Evolutionary conservation across 2,888 invertebrate genomes (phyloP).

Genomic region (Monopis laevigella): DNA sequence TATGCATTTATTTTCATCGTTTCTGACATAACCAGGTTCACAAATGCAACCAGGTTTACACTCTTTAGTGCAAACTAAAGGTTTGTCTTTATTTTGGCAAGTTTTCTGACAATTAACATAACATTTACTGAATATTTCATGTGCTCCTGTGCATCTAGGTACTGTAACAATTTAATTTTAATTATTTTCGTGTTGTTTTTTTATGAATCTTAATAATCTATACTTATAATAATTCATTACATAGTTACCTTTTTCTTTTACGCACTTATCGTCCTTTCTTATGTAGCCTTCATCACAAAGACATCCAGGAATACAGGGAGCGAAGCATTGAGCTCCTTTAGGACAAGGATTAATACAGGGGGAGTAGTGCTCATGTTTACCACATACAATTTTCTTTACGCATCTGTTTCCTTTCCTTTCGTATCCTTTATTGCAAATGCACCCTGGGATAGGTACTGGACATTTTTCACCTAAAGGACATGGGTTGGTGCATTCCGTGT

Average conservation of each 20-base stretch:
- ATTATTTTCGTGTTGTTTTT: too few species aligned
- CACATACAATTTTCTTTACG: background rate
- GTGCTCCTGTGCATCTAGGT: too few species aligned
- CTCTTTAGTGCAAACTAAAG: too few species aligned
- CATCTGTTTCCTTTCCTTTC: background rate
- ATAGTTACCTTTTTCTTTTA: background rate
- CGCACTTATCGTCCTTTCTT: background rate
- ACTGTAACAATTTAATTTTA: too few species aligned
- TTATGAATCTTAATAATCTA: too few species aligned
- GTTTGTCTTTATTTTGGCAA: too few species aligned
- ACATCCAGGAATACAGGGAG: background rate
- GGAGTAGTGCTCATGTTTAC: conserved; percentile 4
- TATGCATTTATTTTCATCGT: too few species aligned
- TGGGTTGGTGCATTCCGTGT: background rate
- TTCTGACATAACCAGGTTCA: too few species aligned
- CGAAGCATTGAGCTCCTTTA: background rate
- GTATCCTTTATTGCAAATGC: conserved; percentile 1
- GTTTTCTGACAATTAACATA: too few species aligned
- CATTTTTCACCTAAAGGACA: background rate
- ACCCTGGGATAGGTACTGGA: background rate
- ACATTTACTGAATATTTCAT: too few species aligned
- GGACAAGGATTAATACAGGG: conserved; percentile 3
- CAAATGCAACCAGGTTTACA: too few species aligned
- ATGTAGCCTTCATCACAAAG: conserved; percentile 2
- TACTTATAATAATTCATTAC: background rate